phyloP scores from a whole-genome alignment of 2,797 vertebrate genomes.

The Acanthurus lineatus region DNA sequence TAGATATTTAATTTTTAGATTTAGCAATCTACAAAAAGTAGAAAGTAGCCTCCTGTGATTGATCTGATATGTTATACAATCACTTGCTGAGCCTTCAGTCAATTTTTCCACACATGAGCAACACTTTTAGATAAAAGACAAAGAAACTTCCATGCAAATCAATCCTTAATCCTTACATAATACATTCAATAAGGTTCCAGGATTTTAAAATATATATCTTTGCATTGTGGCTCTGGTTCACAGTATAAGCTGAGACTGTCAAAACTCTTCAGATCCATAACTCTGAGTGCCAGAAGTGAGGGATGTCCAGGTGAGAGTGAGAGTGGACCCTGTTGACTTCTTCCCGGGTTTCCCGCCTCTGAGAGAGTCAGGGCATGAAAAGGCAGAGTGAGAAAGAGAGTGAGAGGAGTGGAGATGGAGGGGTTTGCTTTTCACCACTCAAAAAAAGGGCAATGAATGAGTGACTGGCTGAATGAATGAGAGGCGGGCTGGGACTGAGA shows the following conservation, averaged over 20 bases:
- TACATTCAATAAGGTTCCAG: neutral
- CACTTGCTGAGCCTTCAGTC: slow-evolving; percentile 2
- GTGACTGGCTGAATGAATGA: slow-evolving; percentile 79
- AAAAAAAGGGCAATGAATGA: slow-evolving; percentile 85
- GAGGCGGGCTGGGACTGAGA: slow-evolving; percentile 76
- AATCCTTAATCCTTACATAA: neutral
- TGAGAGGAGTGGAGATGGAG: slow-evolving; percentile 56
- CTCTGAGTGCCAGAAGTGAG: slow-evolving; percentile 8
- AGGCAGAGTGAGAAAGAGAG: slow-evolving; percentile 56
- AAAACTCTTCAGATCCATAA: neutral
- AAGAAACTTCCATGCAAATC: neutral
- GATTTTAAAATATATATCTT: neutral
- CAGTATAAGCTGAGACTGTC: neutral
- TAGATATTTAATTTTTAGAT: neutral
- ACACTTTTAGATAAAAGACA: neutral
- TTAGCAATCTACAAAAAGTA: neutral
- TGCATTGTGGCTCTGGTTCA: neutral
- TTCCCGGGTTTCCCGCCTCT: slow-evolving; percentile 72
- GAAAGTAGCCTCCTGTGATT: neutral
- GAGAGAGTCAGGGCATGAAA: slow-evolving; percentile 70
- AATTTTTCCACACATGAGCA: neutral
- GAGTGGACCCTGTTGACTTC: slow-evolving; percentile 78
- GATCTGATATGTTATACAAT: neutral
- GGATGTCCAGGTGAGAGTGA: slow-evolving; percentile 67
- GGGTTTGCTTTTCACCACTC: slow-evolving; percentile 75